Percentiles rank a stretch among this genome's conserved stretches.
Evolutionary conservation across 1,140 invertebrate genomes (phyloP).

Genomic region (Lasioglossum albipes): DNA sequence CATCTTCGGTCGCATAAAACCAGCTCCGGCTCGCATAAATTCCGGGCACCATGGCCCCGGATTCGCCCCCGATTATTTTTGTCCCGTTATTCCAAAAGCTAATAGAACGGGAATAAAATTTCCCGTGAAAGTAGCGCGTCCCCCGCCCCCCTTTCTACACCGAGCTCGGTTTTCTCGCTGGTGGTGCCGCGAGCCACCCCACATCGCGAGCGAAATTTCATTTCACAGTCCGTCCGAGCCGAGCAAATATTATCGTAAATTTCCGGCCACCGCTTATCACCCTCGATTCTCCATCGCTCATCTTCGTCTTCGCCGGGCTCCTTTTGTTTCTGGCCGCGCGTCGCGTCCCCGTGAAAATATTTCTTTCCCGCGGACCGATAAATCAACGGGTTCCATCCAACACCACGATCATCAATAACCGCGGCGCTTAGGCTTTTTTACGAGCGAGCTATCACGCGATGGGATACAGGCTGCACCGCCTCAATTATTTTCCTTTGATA

Average conservation of each 20-base stretch:
- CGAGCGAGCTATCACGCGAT: too few relatives aligned
- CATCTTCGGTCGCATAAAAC: not conserved
- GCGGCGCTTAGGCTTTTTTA: conserved; percentile 41
- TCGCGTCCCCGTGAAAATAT: conserved; percentile 42
- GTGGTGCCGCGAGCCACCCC: not conserved
- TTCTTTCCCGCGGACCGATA: conserved; percentile 55
- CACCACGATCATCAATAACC: conserved; percentile 62
- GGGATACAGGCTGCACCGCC: too few relatives aligned
- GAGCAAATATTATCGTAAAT: conserved; percentile 64
- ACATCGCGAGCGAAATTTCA: conserved; percentile 51
- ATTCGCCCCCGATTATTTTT: conserved; percentile 36
- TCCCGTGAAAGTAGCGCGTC: not conserved
- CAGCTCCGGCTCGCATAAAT: conserved; percentile 14
- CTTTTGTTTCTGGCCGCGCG: conserved; percentile 17
- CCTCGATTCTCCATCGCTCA: conserved; percentile 47
- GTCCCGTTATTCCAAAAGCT: conserved; percentile 22
- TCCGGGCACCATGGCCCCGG: not conserved
- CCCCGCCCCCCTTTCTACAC: too few relatives aligned
- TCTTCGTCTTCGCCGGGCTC: conserved; percentile 20
- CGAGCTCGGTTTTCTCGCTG: not conserved
- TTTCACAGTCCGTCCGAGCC: conserved; percentile 53
- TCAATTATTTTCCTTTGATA: too few relatives aligned
- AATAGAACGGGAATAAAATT: conserved; percentile 40
- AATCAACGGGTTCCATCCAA: conserved; percentile 57
- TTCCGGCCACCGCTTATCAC: conserved; percentile 44